Conservation (phyloP, 2,113 vertebrate species). For the Cheirogaleus medius region DNA sequence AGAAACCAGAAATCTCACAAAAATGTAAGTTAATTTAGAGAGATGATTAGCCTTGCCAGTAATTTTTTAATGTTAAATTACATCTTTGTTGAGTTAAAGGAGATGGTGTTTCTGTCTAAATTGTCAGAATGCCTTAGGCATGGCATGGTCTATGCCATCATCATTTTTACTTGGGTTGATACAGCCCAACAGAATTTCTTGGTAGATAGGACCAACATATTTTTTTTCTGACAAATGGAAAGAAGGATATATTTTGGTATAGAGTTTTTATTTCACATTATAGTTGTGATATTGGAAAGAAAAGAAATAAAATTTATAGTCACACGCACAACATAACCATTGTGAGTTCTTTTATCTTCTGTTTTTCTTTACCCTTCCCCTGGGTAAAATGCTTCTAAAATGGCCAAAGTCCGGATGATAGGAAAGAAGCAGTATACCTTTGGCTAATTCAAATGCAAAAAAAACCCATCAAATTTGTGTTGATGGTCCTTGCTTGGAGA, state of each 20-base stretch:
- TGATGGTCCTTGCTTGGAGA: neutral
- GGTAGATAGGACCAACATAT: neutral
- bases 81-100: constrained; percentile 41
- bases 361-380: neutral
- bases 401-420: neutral
- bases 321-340: neutral
- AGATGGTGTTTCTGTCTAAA: constrained; percentile 13
- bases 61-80: constrained; percentile 23
- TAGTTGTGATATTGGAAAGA: neutral
- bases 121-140: neutral
- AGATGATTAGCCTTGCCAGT: constrained; percentile 10
- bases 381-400: constrained; percentile 16
- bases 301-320: constrained; percentile 37
- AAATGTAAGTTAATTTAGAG: constrained; percentile 7
- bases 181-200: neutral
- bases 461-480: constrained; percentile 22
- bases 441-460: neutral
- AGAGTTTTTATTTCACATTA: constrained; percentile 33
- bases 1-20: constrained; percentile 23
- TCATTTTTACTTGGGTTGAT: constrained; percentile 16
- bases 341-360: neutral
- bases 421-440: neutral
- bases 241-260: constrained; percentile 29
- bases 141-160: neutral
- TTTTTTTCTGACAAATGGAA: constrained; percentile 17